Conservation (phyloP, 2,113 vertebrate genomes). For the Dascyllus trimaculatus region DNA sequence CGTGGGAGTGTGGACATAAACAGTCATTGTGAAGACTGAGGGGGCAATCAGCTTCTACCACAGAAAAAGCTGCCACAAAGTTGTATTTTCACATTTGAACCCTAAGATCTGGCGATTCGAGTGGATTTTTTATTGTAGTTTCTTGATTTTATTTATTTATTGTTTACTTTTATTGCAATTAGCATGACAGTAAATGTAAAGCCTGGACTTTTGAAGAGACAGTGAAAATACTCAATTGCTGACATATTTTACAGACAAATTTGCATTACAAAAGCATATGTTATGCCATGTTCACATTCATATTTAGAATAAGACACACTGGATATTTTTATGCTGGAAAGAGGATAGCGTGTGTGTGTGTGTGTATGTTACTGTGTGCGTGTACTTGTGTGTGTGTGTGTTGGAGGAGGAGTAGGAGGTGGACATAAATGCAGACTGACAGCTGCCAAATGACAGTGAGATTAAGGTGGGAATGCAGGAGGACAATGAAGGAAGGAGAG, state of each 20-base stretch:
- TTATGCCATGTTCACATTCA: not conserved
- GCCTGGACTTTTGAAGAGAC: not conserved
- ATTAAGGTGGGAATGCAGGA: slow-evolving; percentile 86
- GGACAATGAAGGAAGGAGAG: slow-evolving; percentile 88
- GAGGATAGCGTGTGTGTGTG: not conserved
- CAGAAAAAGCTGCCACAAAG: slow-evolving; percentile 4
- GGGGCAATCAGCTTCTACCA: not conserved
- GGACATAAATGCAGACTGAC: slow-evolving; percentile 90
- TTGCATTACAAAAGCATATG: not conserved
- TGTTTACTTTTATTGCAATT: not conserved
- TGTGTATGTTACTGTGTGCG: slow-evolving; percentile 27
- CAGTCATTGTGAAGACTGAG: slow-evolving; percentile 54
- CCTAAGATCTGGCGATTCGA: not conserved
- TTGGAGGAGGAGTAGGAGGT: not conserved
- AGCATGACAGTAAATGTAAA: not conserved
- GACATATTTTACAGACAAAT: not conserved
- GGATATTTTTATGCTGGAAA: not conserved
- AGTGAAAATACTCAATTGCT: not conserved
- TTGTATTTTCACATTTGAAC: not conserved
- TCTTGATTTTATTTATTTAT: not conserved
- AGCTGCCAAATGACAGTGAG: slow-evolving; percentile 89
- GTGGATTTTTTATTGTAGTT: not conserved
- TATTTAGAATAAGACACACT: not conserved
- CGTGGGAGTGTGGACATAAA: slow-evolving; percentile 45
- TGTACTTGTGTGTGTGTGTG: not conserved